phyloP scores from a whole-genome alignment of 2,797 vertebrate species.

The Triplophysa yarkandensis region DNA sequence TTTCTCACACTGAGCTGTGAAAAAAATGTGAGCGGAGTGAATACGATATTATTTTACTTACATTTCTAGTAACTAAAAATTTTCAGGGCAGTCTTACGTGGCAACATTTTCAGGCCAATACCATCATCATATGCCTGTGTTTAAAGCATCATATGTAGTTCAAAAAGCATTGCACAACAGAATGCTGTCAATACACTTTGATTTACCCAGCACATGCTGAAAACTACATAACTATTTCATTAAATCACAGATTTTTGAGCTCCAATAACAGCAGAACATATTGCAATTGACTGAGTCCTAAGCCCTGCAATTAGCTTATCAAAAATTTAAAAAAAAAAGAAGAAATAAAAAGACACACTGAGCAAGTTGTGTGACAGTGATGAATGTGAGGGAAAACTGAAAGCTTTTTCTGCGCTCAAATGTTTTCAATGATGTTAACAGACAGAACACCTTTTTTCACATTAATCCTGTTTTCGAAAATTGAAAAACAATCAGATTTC shows the following conservation, averaged over 20 bases:
- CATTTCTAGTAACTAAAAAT: background rate
- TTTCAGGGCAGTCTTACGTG: background rate
- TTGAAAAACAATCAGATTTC: conserved; percentile 25
- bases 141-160: background rate
- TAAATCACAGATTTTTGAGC: conserved; percentile 6
- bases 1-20: background rate
- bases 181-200: background rate
- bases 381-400: background rate
- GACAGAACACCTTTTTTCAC: background rate
- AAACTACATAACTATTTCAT: background rate
- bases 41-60: background rate
- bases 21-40: background rate
- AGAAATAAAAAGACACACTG: background rate
- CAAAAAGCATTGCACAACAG: background rate
- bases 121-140: background rate
- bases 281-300: conserved; percentile 1
- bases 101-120: background rate
- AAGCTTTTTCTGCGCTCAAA: conserved; percentile 3
- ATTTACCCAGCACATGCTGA: background rate
- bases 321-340: background rate
- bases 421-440: background rate
- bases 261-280: conserved; percentile 8
- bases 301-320: conserved; percentile 18
- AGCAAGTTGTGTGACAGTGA: conserved; percentile 12
- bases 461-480: background rate